phyloP scores from a whole-genome alignment of 2,888 invertebrate genomes.

The Pyralis farinalis region DNA sequence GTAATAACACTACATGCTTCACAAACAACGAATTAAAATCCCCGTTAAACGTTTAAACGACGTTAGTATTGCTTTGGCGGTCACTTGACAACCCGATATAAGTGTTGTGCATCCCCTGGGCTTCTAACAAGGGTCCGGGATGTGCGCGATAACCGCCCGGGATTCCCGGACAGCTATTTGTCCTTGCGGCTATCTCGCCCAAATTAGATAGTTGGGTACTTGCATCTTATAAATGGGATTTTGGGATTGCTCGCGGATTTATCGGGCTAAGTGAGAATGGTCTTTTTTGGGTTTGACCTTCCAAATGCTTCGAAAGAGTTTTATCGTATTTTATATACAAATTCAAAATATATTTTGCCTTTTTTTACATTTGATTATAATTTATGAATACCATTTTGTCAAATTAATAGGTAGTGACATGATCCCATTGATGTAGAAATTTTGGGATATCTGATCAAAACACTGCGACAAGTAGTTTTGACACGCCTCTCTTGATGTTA shows the following conservation, averaged over 20 bases:
- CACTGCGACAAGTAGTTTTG: no score
- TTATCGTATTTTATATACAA: no score
- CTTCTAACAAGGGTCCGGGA: slow-evolving; percentile 6
- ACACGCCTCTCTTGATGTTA: no score
- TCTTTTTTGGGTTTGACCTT: not conserved
- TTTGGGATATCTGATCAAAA: no score
- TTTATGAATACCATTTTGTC: no score
- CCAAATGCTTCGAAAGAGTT: no score
- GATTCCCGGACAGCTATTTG: slow-evolving; percentile 8
- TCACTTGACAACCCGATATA: slow-evolving; percentile 9
- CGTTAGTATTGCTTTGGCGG: not conserved
- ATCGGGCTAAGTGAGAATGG: slow-evolving; percentile 8
- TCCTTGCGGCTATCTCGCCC: slow-evolving; percentile 9
- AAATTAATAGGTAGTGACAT: no score
- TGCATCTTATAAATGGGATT: slow-evolving; percentile 6
- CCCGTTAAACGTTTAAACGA: slow-evolving; percentile 1
- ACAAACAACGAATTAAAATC: slow-evolving; percentile 4
- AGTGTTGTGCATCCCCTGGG: slow-evolving; percentile 9
- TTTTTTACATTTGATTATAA: no score
- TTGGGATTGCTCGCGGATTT: slow-evolving; percentile 2
- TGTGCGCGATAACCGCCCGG: slow-evolving; percentile 6
- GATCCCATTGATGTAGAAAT: no score
- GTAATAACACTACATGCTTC: no score
- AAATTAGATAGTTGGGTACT: slow-evolving; percentile 10
- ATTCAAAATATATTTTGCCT: no score